Evolutionary conservation across 2,797 vertebrate genomes (phyloP).

Genomic region (Eptatretus atami): DNA sequence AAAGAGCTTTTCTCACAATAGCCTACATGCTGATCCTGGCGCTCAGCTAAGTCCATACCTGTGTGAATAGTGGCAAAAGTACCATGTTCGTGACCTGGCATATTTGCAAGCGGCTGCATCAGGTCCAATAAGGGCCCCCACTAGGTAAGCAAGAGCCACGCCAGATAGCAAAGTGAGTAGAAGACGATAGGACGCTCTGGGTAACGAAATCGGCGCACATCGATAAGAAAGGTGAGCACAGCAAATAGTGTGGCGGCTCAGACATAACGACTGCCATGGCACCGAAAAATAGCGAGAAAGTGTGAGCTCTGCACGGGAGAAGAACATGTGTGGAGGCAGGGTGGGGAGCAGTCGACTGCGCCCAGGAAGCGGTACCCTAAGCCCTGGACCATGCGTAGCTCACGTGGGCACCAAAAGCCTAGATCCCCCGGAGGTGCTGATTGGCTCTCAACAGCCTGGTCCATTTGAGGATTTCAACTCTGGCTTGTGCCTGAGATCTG

Average conservation of each 20-base stretch:
- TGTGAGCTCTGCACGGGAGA: constrained; percentile 43
- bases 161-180: constrained; percentile 95
- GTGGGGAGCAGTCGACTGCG: constrained; percentile 58
- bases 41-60: background rate
- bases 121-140: constrained; percentile 67
- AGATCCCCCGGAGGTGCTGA: constrained; percentile 59
- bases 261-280: constrained; percentile 74
- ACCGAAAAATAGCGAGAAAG: constrained; percentile 75
- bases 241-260: constrained; percentile 77
- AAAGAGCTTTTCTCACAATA: too few relatives aligned
- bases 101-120: constrained; percentile 44
- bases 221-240: constrained; percentile 82
- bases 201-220: constrained; percentile 67
- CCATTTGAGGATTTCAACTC: too few relatives aligned
- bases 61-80: constrained; percentile 52
- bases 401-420: constrained; percentile 73
- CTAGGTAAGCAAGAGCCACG: constrained; percentile 74
- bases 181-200: constrained; percentile 79
- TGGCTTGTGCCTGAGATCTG: constrained; percentile 11
- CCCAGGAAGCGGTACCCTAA: constrained; percentile 65
- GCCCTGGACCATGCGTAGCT: constrained; percentile 61
- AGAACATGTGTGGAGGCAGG: constrained; percentile 74
- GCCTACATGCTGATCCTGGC: too few relatives aligned
- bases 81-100: constrained; percentile 33
- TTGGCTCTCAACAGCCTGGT: background rate